These are phyloP conservation scores for Peromyscus californicus DNA, from an alignment of 2,113 vertebrate genomes.

Conservation along the genomic window DNA sequence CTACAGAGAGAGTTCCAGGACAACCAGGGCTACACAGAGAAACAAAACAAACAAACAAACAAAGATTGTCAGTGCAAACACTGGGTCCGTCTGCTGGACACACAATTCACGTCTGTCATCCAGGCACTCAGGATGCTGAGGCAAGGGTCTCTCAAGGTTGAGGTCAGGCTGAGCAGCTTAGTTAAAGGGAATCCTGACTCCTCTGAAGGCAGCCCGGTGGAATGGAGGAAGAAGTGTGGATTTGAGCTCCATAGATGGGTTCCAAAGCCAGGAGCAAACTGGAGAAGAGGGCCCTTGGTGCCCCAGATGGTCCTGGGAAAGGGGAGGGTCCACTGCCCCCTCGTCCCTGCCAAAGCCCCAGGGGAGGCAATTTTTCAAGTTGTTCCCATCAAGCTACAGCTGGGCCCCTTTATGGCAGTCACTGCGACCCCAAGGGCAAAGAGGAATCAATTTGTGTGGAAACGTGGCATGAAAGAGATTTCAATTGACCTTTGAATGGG, in stretches of 20 bases:
- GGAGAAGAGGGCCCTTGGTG: neutral
- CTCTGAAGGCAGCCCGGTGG: neutral
- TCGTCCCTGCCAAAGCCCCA: neutral
- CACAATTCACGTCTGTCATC: neutral
- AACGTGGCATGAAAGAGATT: constrained; percentile 73
- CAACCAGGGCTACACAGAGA: neutral
- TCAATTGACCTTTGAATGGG: constrained; percentile 81
- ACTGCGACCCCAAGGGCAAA: constrained; percentile 73
- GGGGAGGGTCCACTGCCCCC: neutral
- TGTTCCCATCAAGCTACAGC: constrained; percentile 6
- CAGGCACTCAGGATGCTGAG: neutral
- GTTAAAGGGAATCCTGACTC: neutral
- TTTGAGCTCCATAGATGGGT: neutral
- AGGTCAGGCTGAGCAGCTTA: neutral
- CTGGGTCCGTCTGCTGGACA: neutral
- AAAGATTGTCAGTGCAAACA: neutral
- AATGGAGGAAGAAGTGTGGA: fast-evolving
- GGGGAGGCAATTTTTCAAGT: neutral
- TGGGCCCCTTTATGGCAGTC: constrained; percentile 27
- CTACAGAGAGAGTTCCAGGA: neutral
- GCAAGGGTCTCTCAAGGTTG: neutral
- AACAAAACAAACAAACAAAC: neutral
- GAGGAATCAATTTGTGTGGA: constrained; percentile 78
- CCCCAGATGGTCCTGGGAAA: neutral
- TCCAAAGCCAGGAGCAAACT: neutral